Evolutionary conservation across 2,888 invertebrate species (phyloP), one percentile per base, ranked within the genome.

Genomic region (Spisula solida): DNA sequence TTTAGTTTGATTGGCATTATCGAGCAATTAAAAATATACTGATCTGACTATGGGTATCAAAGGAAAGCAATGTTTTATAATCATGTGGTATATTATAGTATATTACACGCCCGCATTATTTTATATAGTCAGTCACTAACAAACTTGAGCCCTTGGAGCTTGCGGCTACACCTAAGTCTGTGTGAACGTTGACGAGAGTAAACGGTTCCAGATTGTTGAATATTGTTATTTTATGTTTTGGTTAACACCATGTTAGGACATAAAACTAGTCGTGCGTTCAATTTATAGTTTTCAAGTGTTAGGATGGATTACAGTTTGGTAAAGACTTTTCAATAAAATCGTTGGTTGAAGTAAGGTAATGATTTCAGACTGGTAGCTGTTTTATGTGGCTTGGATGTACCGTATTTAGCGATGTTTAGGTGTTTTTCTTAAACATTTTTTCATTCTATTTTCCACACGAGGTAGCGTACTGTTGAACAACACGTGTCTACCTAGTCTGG

Each of bases 211-310:
- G 31, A 25, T 31, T 75, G 75, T 29, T 75, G 31, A 34, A 16
- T 31, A 75, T 75, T 75, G 75, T 14, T 75, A 75, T 75, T 75
- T 75, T 25, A 75, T 75, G 75, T 75, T 75, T 31, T 34, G 16
- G 29, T 75, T 75, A 31, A 75, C 75, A 75, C 34, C 75, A 75
- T 31, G 31, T 75, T 34, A 18, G 31, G 70, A 16, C 34, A 75
- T 75, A 75, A 75, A 75, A 75, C 75, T 31, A 34, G 75, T 75
- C 75, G n/a, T 25, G 31, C 75, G 75, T 31, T 75, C 34, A 75
- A 34, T 31, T 75, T 31, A 75, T 75, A 31, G 75, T 75, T 75
- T 75, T 75, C 31, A 75, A 31, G 75, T 75, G 75, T 75, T 75
- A 14, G 75, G 34, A 16, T 75, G 75, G 8, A 75, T 75, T 34